These are phyloP conservation scores for Scolopax rusticola DNA, from an alignment of 2,797 vertebrate genomes.

Conservation along the genomic window DNA sequence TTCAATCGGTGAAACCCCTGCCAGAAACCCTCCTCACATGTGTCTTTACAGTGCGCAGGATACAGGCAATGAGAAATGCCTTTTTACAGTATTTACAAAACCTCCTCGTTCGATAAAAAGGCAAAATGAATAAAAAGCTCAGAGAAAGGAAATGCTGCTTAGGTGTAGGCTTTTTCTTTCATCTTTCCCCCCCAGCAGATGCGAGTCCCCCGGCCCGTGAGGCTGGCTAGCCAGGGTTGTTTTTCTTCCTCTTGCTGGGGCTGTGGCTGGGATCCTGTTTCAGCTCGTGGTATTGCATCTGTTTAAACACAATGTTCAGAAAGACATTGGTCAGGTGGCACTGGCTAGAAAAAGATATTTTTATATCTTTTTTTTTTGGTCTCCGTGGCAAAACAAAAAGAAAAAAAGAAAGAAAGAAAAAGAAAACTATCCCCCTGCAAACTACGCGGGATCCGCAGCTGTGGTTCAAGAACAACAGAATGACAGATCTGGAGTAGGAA, in stretches of 20 bases:
- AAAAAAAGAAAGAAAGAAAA: neutral
- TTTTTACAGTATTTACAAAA: slow-evolving; percentile 84
- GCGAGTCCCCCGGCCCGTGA: slow-evolving; percentile 69
- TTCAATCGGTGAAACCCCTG: slow-evolving; percentile 51
- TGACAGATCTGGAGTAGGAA: slow-evolving; percentile 67
- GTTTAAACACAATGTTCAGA: slow-evolving; percentile 91
- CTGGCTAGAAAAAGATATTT: slow-evolving; percentile 51
- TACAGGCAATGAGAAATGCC: slow-evolving; percentile 71
- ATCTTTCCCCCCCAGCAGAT: slow-evolving; percentile 75
- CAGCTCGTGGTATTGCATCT: slow-evolving; percentile 98
- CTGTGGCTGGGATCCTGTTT: slow-evolving; percentile 95
- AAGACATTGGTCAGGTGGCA: slow-evolving; percentile 81
- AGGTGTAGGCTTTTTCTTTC: slow-evolving; percentile 62
- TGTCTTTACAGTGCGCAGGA: slow-evolving; percentile 76
- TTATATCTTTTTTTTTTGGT: neutral
- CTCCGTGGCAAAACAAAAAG: neutral
- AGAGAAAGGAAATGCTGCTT: slow-evolving; percentile 76
- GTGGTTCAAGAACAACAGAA: slow-evolving; percentile 79
- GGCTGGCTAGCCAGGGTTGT: slow-evolving; percentile 89
- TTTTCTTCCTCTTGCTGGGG: slow-evolving; percentile 98
- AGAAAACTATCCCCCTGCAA: neutral
- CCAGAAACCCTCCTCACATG: slow-evolving; percentile 52
- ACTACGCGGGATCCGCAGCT: slow-evolving; percentile 72
- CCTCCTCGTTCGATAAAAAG: slow-evolving; percentile 76
- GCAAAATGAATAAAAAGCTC: slow-evolving; percentile 78